A percentile compares a stretch with the other conserved stretches of the same genome.
Evolutionary conservation across 2,888 invertebrate species (phyloP).

Genomic region (Octodonta nipae): DNA sequence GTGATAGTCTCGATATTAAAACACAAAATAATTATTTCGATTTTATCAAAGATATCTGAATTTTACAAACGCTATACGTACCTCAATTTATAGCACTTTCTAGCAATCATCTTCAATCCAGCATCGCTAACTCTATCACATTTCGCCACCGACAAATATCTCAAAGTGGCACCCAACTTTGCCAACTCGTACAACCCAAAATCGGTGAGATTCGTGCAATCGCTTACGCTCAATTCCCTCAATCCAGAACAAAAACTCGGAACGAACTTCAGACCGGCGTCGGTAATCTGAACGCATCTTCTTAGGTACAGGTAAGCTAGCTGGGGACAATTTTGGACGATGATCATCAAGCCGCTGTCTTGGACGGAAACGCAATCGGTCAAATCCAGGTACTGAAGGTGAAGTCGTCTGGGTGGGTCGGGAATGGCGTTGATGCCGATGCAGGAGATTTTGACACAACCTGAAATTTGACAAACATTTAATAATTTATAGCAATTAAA

Average conservation of each 20-base stretch:
- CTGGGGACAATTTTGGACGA: constrained; percentile 77
- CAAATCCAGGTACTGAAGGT: constrained; percentile 76
- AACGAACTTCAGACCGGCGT: constrained; percentile 81
- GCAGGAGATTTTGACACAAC: constrained; percentile 68
- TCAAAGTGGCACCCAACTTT: constrained; percentile 72
- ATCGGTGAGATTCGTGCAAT: constrained; percentile 79
- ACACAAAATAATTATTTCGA: neutral
- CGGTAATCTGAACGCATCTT: constrained; percentile 80
- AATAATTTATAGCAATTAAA: neutral
- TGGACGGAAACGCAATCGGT: constrained; percentile 78
- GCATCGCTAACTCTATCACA: constrained; percentile 86
- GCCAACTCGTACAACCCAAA: constrained; percentile 83
- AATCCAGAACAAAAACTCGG: constrained; percentile 76
- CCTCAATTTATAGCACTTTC: constrained; percentile 74
- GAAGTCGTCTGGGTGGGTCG: constrained; percentile 51
- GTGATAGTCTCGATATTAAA: no score
- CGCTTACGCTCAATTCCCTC: constrained; percentile 78
- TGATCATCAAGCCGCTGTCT: constrained; percentile 69
- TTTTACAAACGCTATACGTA: no score
- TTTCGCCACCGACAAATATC: constrained; percentile 86
- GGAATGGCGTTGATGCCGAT: constrained; percentile 55
- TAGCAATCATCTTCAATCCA: constrained; percentile 72
- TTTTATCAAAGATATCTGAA: no score
- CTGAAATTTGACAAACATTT: constrained; percentile 31
- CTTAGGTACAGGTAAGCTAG: constrained; percentile 76